Evolutionary conservation across 37 sponge, comb jelly and placozoan species (phyloP), one percentile per base, ranked within the genome.

Genomic region (Halichondria panicea): DNA sequence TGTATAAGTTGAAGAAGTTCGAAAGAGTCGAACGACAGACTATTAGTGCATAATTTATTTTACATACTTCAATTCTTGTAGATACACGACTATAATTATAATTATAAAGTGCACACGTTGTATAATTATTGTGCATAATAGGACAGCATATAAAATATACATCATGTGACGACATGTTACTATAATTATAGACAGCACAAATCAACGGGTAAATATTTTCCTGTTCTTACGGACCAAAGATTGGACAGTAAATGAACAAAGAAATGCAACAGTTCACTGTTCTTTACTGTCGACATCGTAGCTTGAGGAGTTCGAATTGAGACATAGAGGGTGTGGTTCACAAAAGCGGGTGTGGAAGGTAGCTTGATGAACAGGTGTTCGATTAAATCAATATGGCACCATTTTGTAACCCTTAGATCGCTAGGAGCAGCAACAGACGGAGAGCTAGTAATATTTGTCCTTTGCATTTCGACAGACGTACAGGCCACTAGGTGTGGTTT

Each of bases 401-500:
- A 78, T 48, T 44, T 66, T 56, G 46, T 78, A 13, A 78, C 55
- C 15, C 34, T 66, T 27, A 78, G 54, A 8, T 78, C 33, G 21
- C 55, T 31, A 1, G 78, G 43, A 1, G 19, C 18, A 7, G 35
- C 25, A n/a, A 70, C 70, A 48, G 70, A 30, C 44, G 70, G 70
- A 27, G 70, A 50, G n/a, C n/a, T n/a, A n/a, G 50, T 21, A 19
- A 25, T 45, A 8, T 1, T 25, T 31, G 50, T 2, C 32, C 22
- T 0, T 13, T n/a, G 39, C 12, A 48, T 66, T 78, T 18, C 38
- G n/a, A 37, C 78, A 78, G 27, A 78, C 12, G 34, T 37, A 78
- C 54, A 78, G 37, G 33, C 78, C 78, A 66, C 68, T 32, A 78
- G 66, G 37, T 78, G 78, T 32, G 78, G 78, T 25, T 66, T 54